Conservation (phyloP, 2,797 vertebrate genomes). For the Borostomias antarcticus region DNA sequence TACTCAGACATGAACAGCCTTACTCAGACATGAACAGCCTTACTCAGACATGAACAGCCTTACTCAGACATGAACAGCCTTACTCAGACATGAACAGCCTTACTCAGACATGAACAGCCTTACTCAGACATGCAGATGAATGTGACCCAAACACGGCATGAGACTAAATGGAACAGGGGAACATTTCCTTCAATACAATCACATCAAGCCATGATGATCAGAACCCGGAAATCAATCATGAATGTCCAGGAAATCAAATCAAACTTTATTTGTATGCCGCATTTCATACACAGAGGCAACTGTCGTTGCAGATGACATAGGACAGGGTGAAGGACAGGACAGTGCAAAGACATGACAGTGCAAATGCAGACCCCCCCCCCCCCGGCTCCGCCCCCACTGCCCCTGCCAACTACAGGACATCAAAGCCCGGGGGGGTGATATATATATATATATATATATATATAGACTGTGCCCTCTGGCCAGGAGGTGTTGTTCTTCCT, state of each 20-base stretch:
- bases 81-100: background rate
- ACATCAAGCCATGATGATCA: no score
- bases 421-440: background rate
- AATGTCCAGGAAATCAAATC: no score
- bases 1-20: background rate
- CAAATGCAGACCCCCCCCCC: background rate
- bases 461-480: no score
- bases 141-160: background rate
- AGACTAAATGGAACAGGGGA: background rate
- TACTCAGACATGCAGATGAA: background rate
- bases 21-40: background rate
- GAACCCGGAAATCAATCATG: no score
- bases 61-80: background rate
- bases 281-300: no score
- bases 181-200: background rate
- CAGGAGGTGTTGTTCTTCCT: constrained; percentile 12
- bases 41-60: background rate
- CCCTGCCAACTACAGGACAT: background rate
- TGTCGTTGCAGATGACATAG: no score
- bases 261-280: no score
- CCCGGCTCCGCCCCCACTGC: background rate
- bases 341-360: no score
- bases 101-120: background rate
- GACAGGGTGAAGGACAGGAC: background rate
- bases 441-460: no score